Evolutionary conservation across 2,888 invertebrate genomes (phyloP), one percentile per base, ranked within the genome.

Genomic region (Habroteleia sp.): DNA sequence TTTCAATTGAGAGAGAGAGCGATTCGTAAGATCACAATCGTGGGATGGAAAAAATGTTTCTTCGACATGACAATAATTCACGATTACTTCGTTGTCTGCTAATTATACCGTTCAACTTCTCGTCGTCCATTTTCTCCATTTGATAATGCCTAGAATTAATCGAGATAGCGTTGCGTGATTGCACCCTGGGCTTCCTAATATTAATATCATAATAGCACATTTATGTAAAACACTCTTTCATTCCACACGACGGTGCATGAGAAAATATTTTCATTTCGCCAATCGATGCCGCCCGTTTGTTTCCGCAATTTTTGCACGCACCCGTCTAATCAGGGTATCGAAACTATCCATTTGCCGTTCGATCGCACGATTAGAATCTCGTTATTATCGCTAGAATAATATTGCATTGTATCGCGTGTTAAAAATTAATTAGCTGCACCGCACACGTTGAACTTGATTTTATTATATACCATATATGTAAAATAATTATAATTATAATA

Each of bases 1-100:
- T 48, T 48, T 48, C 62, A 48, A 48, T 63, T 63, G 16, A 50
- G 63, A 31, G 63, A 63, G 42, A 63, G 63, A n/a, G n/a, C 33
- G 20, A 42, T 42, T 31, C 41, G 23, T 13, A 31, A 35, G 58
- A 33, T 54, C 14, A 27, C 37, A 39, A 39, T 52, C 27, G 52
- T 23, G 35, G 1, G 17, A 0, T 4, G 8, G n/a, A 31, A 13
- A 17, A 33, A 52, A 52, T 16, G 4, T 25, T 52, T 52, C 31
- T 48, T 48, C 50, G 23, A 6, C 35, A 23, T 31, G 46, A 48
- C 46, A 50, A 50, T 50, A 33, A 50, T 50, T 50, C n/a, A 17
- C 29, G 17, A 48, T n/a, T n/a, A n/a, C n/a, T n/a, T n/a, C n/a
- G n/a, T n/a, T n/a, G n/a, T n/a, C n/a, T n/a, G n/a, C n/a, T n/a